Base-by-base conservation (phyloP, 2,888 invertebrate species). In the Phlogophora meticulosa region DNA sequence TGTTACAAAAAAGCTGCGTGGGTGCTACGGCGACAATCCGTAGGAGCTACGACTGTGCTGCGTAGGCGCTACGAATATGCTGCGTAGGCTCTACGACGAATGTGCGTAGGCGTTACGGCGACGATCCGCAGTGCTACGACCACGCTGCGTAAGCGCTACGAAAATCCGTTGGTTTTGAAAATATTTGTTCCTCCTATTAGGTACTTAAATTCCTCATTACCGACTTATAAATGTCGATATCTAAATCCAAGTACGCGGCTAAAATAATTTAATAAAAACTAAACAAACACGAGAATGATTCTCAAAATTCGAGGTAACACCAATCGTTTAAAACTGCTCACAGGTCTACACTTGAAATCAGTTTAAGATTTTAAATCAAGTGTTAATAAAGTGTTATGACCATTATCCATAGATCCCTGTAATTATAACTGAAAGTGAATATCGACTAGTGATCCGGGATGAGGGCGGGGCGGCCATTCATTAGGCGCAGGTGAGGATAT, bases 401-500 rank as follows among this genome's bases (percentile, higher is more conserved):
- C 45, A 64, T 45, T 20, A 46, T 13, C n/a, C n/a, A 56, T 46
- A 64, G 49, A 60, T 52, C 28, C 48, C 46, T 42, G 52, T 80
- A 77, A 82, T 82, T 75, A 81, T 60, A 67, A 69, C 55, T 53
- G 60, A 70, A 74, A 68, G 80, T 80, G 81, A 82, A 82, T 81
- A 81, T 78, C 71, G 13, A 46, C 38, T 38, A 36, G 73, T 76
- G 82, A 80, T 83, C 81, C 81, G 77, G 80, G 40, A 17, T 36
- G 22, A 49, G 22, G 86, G 85, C 83, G 86, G 78, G 85, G 83
- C 86, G 87, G 88, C 87, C 88, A 87, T 91, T 93, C 89, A 93
- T 93, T 91, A 92, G 78, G 86, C 83, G 87, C 92, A 92, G 91
- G 92, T 92, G 92, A 88, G 89, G 88, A 90, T 87, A 90, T 91